Base-by-base conservation (phyloP, 2,797 vertebrate genomes). In the Dicrostonyx torquatus region DNA sequence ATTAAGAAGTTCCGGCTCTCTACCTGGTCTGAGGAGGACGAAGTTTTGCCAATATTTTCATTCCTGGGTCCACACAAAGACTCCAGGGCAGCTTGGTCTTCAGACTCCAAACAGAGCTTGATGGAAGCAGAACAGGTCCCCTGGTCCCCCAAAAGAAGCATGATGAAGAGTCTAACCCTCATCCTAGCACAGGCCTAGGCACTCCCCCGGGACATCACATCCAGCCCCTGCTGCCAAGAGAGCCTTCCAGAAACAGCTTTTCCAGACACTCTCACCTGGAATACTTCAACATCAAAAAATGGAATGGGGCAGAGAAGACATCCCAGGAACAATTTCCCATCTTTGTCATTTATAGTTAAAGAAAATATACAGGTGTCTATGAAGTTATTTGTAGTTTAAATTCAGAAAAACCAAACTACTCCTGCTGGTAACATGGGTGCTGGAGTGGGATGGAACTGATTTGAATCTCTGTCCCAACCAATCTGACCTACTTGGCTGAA, bases 401-500 rank as follows among this genome's bases (percentile, higher is more conserved):
- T 37, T 93, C 58, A 79, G 43, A 90, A 88, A 88, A 93, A 79
- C 10, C 37, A 43, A 93, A 78, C 20, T 24, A n/a, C 43, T 68
- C 8, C 13, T 89, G 53, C 70, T 22, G 2, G 24, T 58, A 10
- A 91, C 34, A 68, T 37, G 9, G 68, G 37, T 43, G 48, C 29
- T 29, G 10, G 12, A 45, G 0, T 55, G 29, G 9, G 15, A 2
- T 55, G 14, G n/a, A 58, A 6, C 34, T 40, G 10, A 93, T 95
- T 93, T 73, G 88, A 91, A 83, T 82, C 70, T 64, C 76, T 82
- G 43, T 89, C 22, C n/a, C 76, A 64, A 80, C 53, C 86, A 37
- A 86, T 6, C 34, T 45, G 18, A 90, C 58, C 31, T 95, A 66
- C 43, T 37, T 66, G 37, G 31, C 55, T 83, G n/a, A 91, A 55